phyloP scores from a whole-genome alignment of 1,140 invertebrate species.

The Drosophila nannoptera region DNA sequence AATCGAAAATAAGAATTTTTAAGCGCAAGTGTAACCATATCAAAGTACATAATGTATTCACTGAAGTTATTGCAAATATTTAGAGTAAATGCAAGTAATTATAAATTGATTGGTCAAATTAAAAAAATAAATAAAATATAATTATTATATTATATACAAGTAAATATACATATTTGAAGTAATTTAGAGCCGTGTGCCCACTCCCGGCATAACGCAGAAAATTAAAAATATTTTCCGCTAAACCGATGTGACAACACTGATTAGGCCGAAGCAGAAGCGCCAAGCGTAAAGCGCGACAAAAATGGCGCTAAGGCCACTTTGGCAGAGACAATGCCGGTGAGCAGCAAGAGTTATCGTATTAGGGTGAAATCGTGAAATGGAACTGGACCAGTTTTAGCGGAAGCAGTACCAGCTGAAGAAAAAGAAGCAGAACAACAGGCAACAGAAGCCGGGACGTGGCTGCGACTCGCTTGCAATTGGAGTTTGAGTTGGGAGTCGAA shows the following conservation, averaged over 20 bases:
- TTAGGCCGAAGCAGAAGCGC: conserved; percentile 57
- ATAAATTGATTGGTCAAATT: too few species aligned
- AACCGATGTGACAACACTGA: conserved; percentile 52
- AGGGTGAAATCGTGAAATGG: conserved; percentile 75
- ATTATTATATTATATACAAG: too few species aligned
- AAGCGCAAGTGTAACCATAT: too few species aligned
- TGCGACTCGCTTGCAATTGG: conserved; percentile 9
- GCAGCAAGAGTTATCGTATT: conserved; percentile 56
- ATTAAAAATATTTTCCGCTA: conserved; percentile 51
- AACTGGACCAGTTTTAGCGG: conserved; percentile 79
- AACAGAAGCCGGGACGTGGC: conserved; percentile 1
- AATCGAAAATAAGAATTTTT: too few species aligned
- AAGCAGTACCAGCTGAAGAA: conserved; percentile 53
- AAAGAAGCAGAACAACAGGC: conserved; percentile 1
- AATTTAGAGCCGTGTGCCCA: conserved; percentile 8
- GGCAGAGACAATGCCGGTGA: conserved; percentile 46
- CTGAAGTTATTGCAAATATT: too few species aligned
- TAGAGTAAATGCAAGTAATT: too few species aligned
- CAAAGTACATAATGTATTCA: too few species aligned
- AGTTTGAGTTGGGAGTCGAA: conserved; percentile 32
- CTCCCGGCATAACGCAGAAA: conserved; percentile 10
- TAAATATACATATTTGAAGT: too few species aligned
- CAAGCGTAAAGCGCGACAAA: conserved; percentile 66
- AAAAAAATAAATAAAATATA: too few species aligned
- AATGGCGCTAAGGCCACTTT: conserved; percentile 67